Conservation (phyloP, 1,140 invertebrate species). For the Drepana arcuata region DNA sequence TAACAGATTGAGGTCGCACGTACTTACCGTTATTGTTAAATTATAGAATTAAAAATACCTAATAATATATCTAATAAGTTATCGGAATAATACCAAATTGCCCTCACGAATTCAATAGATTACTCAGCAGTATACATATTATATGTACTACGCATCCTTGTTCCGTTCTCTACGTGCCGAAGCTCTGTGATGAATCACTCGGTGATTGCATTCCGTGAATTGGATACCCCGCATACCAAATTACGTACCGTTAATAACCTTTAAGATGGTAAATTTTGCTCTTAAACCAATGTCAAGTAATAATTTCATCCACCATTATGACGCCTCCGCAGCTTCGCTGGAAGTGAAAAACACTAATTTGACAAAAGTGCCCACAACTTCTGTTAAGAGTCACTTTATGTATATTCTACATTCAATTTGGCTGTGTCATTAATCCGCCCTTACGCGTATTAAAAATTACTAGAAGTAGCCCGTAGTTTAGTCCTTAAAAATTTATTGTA, state of each 20-base stretch:
- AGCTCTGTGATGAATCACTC: conserved; percentile 43
- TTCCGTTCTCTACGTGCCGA: too few relatives aligned
- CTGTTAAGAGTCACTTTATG: background rate
- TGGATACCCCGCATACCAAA: conserved; percentile 17
- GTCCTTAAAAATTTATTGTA: too few relatives aligned
- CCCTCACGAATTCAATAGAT: too few relatives aligned
- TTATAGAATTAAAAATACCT: too few relatives aligned
- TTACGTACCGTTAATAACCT: conserved; percentile 46
- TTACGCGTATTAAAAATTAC: too few relatives aligned
- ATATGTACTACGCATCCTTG: too few relatives aligned
- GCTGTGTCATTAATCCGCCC: background rate
- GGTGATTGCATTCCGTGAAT: conserved; percentile 41
- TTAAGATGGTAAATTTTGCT: conserved; percentile 26
- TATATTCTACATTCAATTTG: background rate
- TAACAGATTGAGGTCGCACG: too few relatives aligned
- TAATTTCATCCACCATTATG: conserved; percentile 21
- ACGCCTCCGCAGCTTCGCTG: conserved; percentile 18
- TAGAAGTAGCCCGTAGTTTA: too few relatives aligned
- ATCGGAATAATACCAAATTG: too few relatives aligned
- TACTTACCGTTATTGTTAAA: too few relatives aligned
- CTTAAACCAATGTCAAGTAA: conserved; percentile 28
- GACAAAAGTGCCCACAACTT: conserved; percentile 15
- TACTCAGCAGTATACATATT: too few relatives aligned
- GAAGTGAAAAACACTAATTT: conserved; percentile 20
- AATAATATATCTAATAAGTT: too few relatives aligned